phyloP scores from a whole-genome alignment of 2,113 vertebrate species.

The Pungitius pungitius region DNA sequence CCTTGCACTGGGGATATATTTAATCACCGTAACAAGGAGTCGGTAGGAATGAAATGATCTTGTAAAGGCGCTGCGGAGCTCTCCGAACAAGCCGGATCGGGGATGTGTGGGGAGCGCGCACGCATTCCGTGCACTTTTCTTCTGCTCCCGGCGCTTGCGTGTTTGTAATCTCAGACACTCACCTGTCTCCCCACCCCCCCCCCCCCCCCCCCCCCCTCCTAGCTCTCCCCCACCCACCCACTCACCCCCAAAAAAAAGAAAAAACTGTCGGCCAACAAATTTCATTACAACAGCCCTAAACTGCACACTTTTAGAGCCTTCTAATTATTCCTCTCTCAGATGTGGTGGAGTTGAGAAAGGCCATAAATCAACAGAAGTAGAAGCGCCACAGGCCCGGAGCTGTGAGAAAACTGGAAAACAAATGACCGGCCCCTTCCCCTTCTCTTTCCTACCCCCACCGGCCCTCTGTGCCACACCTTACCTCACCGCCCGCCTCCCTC shows the following conservation, averaged over 20 bases:
- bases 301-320: constrained; percentile 86
- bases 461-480: constrained; percentile 42
- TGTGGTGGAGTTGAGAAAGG: constrained; percentile 85
- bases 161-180: constrained; percentile 37
- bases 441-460: constrained; percentile 43
- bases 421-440: constrained; percentile 83
- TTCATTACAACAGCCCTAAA: constrained; percentile 85
- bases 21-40: constrained; percentile 83
- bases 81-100: constrained; percentile 61
- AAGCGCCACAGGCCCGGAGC: constrained; percentile 87
- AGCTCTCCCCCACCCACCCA: constrained; percentile 46
- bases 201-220: not conserved
- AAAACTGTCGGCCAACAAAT: constrained; percentile 79
- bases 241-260: constrained; percentile 25
- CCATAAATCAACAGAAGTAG: constrained; percentile 85
- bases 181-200: constrained; percentile 41
- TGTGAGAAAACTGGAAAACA: constrained; percentile 92
- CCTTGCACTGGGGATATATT: constrained; percentile 82
- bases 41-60: constrained; percentile 80
- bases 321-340: constrained; percentile 90
- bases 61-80: constrained; percentile 78
- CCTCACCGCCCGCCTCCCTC: constrained; percentile 28
- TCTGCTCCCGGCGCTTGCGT: not conserved
- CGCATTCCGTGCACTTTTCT: constrained; percentile 17
- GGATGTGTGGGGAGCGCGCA: constrained; percentile 54